Conservation (phyloP, 2,797 vertebrate species). For the Channallabes apus region DNA sequence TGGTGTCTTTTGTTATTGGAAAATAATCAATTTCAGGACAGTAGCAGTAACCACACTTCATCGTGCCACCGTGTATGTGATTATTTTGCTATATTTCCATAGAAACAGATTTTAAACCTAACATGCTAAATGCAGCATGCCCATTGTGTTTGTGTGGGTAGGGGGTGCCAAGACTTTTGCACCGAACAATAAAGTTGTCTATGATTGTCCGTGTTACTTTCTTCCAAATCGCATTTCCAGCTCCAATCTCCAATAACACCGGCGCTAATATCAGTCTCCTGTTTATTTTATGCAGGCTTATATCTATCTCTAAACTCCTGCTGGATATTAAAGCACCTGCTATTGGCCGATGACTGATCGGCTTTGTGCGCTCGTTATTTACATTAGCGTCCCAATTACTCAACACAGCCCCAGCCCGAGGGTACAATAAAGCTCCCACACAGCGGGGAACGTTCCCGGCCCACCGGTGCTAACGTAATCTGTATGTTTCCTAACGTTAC, state of each 20-base stretch:
- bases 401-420: slow-evolving; percentile 59
- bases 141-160: not conserved
- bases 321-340: slow-evolving; percentile 64
- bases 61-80: not conserved
- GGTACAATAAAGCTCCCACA: slow-evolving; percentile 58
- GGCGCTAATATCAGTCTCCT: slow-evolving; percentile 59
- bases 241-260: slow-evolving; percentile 50
- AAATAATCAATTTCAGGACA: not conserved
- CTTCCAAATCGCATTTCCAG: slow-evolving; percentile 33
- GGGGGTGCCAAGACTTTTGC: not conserved
- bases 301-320: slow-evolving; percentile 56
- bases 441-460: slow-evolving; percentile 54
- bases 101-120: not conserved
- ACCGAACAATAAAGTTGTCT: not conserved
- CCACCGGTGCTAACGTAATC: slow-evolving; percentile 62
- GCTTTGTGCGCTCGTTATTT: slow-evolving; percentile 63
- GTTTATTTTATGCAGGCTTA: slow-evolving; percentile 64
- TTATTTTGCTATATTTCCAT: not conserved
- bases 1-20: not conserved
- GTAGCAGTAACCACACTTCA: not conserved
- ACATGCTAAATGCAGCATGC: not conserved
- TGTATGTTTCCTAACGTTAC: slow-evolving; percentile 62
- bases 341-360: slow-evolving; percentile 63
- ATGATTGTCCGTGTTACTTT: not conserved
- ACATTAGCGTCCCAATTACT: slow-evolving; percentile 69